phyloP scores from a whole-genome alignment of 2,888 invertebrate species.

The Ctenicera cuprea region DNA sequence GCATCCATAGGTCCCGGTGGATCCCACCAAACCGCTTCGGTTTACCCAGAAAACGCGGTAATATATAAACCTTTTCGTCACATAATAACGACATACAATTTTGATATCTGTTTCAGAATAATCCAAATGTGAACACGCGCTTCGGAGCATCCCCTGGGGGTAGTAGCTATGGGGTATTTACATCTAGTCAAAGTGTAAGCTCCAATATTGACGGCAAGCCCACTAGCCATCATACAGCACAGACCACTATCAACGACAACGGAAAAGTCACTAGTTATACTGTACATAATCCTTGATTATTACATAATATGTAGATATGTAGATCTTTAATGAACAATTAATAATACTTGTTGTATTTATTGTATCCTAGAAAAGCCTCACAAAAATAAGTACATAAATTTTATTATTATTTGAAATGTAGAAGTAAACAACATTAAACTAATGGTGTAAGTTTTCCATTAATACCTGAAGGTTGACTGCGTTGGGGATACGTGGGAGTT shows the following conservation, averaged over 20 bases:
- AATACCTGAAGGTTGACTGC: slow-evolving; percentile 16
- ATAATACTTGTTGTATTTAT: neutral
- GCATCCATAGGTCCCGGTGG: slow-evolving; percentile 76
- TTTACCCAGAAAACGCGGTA: slow-evolving; percentile 79
- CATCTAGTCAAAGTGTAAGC: slow-evolving; percentile 79
- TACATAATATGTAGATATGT: slow-evolving; percentile 51
- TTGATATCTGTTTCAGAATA: slow-evolving; percentile 67
- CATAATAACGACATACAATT: neutral
- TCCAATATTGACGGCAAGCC: slow-evolving; percentile 78
- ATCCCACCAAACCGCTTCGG: slow-evolving; percentile 76
- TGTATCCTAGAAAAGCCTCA: neutral
- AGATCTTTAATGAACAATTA: slow-evolving; percentile 7
- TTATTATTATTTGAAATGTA: slow-evolving; percentile 10
- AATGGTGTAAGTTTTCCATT: slow-evolving; percentile 33
- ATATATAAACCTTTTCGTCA: slow-evolving; percentile 60
- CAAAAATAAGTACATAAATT: no score
- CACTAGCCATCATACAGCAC: slow-evolving; percentile 75
- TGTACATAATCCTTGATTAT: slow-evolving; percentile 69
- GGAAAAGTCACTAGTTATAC: slow-evolving; percentile 81
- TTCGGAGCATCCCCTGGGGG: slow-evolving; percentile 66
- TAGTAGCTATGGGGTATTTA: slow-evolving; percentile 75
- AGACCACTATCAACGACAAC: slow-evolving; percentile 83
- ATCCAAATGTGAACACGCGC: slow-evolving; percentile 73
- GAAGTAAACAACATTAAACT: neutral
- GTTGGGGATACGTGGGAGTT: slow-evolving; percentile 23